These are phyloP conservation scores for Xenentodon cancila DNA, from an alignment of 2,797 vertebrate genomes.

Conservation along the genomic window DNA sequence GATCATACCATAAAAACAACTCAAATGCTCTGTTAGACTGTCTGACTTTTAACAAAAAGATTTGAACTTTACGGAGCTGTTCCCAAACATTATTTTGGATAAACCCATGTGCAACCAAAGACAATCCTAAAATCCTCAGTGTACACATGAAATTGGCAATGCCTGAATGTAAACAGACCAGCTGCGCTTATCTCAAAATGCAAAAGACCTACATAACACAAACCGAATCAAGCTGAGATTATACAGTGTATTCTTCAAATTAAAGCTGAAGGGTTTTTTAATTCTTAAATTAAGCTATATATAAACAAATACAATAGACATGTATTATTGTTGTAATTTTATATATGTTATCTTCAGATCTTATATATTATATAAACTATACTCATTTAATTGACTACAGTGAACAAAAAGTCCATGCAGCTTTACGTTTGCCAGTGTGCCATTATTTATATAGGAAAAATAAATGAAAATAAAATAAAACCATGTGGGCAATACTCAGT, in stretches of 20 bases:
- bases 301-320: too few species aligned
- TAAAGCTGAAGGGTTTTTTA: slow-evolving; percentile 12
- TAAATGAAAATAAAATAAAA: too few species aligned
- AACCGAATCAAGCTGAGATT: slow-evolving; percentile 19
- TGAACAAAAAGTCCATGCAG: too few species aligned
- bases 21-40: too few species aligned
- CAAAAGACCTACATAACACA: slow-evolving; percentile 9
- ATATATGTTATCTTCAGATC: too few species aligned
- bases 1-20: background rate
- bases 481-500: too few species aligned
- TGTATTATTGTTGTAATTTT: too few species aligned
- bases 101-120: slow-evolving; percentile 38
- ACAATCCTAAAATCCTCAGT: slow-evolving; percentile 31
- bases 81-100: slow-evolving; percentile 7
- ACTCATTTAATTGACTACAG: too few species aligned
- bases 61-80: background rate
- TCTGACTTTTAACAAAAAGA: slow-evolving; percentile 2
- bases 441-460: too few species aligned
- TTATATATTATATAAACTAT: too few species aligned
- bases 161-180: slow-evolving; percentile 29
- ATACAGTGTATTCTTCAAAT: slow-evolving; percentile 15
- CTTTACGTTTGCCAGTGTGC: too few species aligned
- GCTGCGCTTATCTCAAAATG: slow-evolving; percentile 21
- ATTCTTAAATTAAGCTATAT: background rate
- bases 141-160: slow-evolving; percentile 36